Conservation (phyloP, 64 coral and sea anemone genomes). For the Anthopleura sola region DNA sequence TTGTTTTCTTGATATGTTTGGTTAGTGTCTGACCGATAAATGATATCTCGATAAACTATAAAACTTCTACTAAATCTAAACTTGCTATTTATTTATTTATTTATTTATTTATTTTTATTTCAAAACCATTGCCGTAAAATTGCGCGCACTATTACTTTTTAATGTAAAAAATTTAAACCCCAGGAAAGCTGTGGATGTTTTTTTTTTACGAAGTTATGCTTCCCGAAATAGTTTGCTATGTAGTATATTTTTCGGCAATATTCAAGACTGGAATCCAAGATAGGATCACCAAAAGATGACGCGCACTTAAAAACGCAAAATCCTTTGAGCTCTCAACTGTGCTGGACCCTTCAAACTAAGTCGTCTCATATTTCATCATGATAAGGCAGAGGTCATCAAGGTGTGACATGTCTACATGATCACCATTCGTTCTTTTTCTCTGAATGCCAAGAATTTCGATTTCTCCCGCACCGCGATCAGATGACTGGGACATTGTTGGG, state of each 20-base stretch:
- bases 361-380: constrained; percentile 6
- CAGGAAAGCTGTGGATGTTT: neutral
- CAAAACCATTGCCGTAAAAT: too few species aligned
- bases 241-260: neutral
- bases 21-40: neutral
- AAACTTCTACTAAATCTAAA: neutral
- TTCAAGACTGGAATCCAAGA: neutral
- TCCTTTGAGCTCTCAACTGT: neutral
- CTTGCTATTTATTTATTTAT: too few species aligned
- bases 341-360: neutral
- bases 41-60: neutral
- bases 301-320: neutral
- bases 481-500: constrained; percentile 7
- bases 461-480: neutral
- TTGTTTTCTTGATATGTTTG: neutral
- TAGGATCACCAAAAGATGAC: neutral
- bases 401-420: constrained; percentile 14
- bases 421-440: neutral
- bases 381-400: neutral
- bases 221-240: neutral
- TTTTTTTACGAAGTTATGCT: too few species aligned
- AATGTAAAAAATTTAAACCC: too few species aligned
- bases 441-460: constrained; percentile 20
- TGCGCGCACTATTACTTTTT: too few species aligned
- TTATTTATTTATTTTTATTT: too few species aligned